Evolutionary conservation across 1,140 invertebrate species (phyloP).

Genomic region (Potamilus streckersoni): DNA sequence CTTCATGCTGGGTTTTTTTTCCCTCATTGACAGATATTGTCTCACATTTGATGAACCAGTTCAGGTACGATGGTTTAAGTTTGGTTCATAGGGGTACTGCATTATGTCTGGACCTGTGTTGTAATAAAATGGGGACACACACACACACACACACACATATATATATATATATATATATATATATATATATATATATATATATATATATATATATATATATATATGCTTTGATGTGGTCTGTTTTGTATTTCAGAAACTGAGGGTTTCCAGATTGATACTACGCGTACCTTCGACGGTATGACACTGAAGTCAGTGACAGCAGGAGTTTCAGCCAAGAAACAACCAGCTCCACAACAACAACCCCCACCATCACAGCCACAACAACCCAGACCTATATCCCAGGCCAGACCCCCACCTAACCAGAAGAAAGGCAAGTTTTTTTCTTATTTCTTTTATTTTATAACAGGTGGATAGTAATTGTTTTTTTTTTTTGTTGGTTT

Average conservation of each 20-base stretch:
- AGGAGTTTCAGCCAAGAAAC: conserved; percentile 70
- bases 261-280: conserved; percentile 98
- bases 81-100: too few relatives aligned
- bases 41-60: too few relatives aligned
- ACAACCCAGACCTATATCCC: conserved; percentile 57
- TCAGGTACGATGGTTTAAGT: too few relatives aligned
- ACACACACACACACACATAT: too few relatives aligned
- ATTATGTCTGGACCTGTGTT: too few relatives aligned
- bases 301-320: conserved; percentile 97
- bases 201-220: too few relatives aligned
- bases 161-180: too few relatives aligned
- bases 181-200: too few relatives aligned
- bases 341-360: conserved; percentile 16
- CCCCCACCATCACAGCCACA: conserved; percentile 27
- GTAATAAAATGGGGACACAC: too few relatives aligned
- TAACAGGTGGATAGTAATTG: not conserved
- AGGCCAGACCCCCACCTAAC: conserved; percentile 62
- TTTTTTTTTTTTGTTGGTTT: not conserved
- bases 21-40: too few relatives aligned
- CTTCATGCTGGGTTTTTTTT: too few relatives aligned
- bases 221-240: not conserved
- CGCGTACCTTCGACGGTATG: conserved; percentile 98
- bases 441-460: conserved; percentile 1
- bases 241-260: conserved; percentile 80
- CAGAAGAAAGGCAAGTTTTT: conserved; percentile 65